Evolutionary conservation across 2,113 vertebrate genomes (phyloP).

Genomic region (Charina bottae): DNA sequence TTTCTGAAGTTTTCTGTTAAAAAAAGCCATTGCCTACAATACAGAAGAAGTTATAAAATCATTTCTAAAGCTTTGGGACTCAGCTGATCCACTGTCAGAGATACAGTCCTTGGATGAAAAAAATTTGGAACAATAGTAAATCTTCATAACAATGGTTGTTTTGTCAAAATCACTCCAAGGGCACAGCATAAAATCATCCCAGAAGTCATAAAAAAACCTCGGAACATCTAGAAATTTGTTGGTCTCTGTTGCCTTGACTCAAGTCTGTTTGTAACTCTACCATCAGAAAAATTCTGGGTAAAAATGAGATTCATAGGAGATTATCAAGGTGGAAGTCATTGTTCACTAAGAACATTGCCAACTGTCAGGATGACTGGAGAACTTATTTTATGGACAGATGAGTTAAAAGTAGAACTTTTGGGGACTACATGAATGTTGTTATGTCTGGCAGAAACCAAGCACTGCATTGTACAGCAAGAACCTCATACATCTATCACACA

Average conservation of each 20-base stretch:
- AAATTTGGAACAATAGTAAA: neutral
- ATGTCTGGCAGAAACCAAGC: neutral
- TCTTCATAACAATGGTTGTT: neutral
- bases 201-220: neutral
- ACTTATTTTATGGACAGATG: neutral
- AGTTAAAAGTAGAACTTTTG: neutral
- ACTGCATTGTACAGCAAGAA: neutral
- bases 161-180: neutral
- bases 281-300: neutral
- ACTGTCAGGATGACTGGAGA: neutral
- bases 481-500: neutral
- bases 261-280: neutral
- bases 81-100: neutral
- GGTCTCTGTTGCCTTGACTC: neutral
- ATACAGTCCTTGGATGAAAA: neutral
- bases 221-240: neutral
- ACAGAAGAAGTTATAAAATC: neutral
- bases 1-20: neutral
- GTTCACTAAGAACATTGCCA: neutral
- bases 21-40: neutral
- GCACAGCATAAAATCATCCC: neutral
- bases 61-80: neutral
- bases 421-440: neutral
- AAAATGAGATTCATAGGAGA: neutral
- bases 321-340: neutral